Conservation (phyloP, 1,140 invertebrate genomes). For the Mactra quadrangularis region DNA sequence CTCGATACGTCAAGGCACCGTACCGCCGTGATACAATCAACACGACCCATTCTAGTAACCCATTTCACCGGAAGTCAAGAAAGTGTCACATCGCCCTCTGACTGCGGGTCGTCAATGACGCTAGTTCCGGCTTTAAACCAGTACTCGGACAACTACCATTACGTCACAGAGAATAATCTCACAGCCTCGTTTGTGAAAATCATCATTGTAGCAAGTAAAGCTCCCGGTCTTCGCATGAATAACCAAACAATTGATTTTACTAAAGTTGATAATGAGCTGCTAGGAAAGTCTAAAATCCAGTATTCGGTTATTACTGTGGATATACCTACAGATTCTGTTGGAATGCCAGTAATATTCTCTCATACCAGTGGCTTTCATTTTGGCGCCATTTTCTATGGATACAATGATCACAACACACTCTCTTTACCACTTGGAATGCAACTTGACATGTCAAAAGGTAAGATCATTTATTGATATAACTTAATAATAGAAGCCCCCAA, state of each 20-base stretch:
- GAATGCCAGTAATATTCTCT: neutral
- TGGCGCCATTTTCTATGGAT: conserved; percentile 46
- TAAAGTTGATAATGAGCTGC: neutral
- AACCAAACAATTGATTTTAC: neutral
- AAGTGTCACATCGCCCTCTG: neutral
- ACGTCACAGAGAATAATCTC: neutral
- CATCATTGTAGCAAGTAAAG: conserved; percentile 5
- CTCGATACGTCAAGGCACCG: neutral
- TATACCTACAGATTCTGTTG: neutral
- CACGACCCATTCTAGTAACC: neutral
- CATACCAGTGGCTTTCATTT: conserved; percentile 4
- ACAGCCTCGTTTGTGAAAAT: neutral
- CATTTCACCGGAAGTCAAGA: conserved; percentile 10
- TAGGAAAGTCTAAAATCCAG: neutral
- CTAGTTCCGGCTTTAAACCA: conserved; percentile 27
- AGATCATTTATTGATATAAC: neutral
- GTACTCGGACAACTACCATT: neutral
- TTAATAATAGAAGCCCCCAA: neutral
- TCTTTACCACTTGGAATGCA: conserved; percentile 26
- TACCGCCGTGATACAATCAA: conserved; percentile 3
- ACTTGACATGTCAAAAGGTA: conserved; percentile 31
- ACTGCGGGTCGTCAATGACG: conserved; percentile 36
- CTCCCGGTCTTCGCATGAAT: conserved; percentile 19
- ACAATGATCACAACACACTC: neutral
- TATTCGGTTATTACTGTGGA: conserved; percentile 1